Conservation (phyloP, 2,113 vertebrate genomes). For the Solea senegalensis region DNA sequence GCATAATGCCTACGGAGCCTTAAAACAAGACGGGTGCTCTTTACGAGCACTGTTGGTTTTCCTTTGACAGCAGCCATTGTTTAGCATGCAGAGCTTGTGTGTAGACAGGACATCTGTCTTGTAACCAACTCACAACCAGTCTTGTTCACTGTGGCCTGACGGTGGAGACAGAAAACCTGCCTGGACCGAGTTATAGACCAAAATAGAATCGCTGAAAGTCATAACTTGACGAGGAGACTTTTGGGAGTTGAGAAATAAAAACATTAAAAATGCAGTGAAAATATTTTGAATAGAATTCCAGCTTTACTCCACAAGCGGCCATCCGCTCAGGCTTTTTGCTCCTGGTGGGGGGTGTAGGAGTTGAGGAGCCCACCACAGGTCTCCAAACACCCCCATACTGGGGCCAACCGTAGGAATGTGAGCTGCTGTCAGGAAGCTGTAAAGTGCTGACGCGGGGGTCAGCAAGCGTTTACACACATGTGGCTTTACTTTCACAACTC, state of each 20-base stretch:
- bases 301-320: constrained; percentile 36
- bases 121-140: constrained; percentile 14
- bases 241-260: constrained; percentile 57
- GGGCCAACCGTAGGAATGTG: constrained; percentile 75
- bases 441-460: constrained; percentile 80
- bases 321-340: constrained; percentile 48
- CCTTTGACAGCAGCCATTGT: constrained; percentile 48
- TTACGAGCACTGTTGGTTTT: constrained; percentile 32
- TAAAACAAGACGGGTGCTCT: constrained; percentile 16
- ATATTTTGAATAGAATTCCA: constrained; percentile 77
- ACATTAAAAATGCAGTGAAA: constrained; percentile 58
- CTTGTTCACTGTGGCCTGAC: constrained; percentile 10
- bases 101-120: constrained; percentile 32
- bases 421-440: constrained; percentile 74
- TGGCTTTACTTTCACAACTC: constrained; percentile 77
- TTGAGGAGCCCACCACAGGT: constrained; percentile 16
- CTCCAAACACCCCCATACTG: constrained; percentile 25
- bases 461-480: constrained; percentile 77
- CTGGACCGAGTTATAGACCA: constrained; percentile 33
- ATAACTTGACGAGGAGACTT: constrained; percentile 56
- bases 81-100: constrained; percentile 14
- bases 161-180: constrained; percentile 48
- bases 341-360: constrained; percentile 52
- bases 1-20: background rate
- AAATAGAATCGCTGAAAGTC: constrained; percentile 65